phyloP scores from a whole-genome alignment of 2,113 vertebrate genomes.

The Semicossyphus pulcher region DNA sequence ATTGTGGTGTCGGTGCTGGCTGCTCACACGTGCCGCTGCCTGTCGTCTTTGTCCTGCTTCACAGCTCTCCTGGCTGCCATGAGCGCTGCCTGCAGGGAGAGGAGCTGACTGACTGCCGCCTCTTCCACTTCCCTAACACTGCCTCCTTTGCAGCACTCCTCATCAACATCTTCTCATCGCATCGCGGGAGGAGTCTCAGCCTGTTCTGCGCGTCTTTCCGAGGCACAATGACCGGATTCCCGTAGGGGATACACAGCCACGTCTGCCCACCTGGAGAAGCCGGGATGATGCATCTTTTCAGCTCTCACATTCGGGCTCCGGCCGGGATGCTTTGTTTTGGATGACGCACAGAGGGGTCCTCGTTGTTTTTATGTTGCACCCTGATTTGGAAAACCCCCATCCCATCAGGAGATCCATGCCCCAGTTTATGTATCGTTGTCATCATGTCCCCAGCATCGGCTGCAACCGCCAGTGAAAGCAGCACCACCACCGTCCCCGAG shows the following conservation, averaged over 20 bases:
- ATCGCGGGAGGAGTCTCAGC: constrained; percentile 35
- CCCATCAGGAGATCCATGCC: constrained; percentile 71
- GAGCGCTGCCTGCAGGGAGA: constrained; percentile 35
- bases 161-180: constrained; percentile 11
- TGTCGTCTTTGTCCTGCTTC: constrained; percentile 68
- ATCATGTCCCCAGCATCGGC: constrained; percentile 84
- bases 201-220: constrained; percentile 15
- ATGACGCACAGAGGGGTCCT: constrained; percentile 55
- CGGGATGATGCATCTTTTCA: constrained; percentile 20
- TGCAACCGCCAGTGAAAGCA: constrained; percentile 79
- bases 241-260: constrained; percentile 39
- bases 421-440: constrained; percentile 43
- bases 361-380: constrained; percentile 50
- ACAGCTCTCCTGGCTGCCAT: constrained; percentile 46
- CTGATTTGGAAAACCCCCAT: constrained; percentile 51
- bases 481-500: constrained; percentile 70
- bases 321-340: constrained; percentile 32
- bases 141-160: constrained; percentile 21
- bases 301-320: constrained; percentile 15
- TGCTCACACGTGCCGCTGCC: constrained; percentile 56
- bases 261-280: constrained; percentile 54
- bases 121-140: constrained; percentile 32
- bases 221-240: constrained; percentile 44
- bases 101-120: constrained; percentile 47
- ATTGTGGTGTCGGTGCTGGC: constrained; percentile 44